Base-by-base conservation (phyloP, 2,113 vertebrate genomes). In the Malurus melanocephalus region DNA sequence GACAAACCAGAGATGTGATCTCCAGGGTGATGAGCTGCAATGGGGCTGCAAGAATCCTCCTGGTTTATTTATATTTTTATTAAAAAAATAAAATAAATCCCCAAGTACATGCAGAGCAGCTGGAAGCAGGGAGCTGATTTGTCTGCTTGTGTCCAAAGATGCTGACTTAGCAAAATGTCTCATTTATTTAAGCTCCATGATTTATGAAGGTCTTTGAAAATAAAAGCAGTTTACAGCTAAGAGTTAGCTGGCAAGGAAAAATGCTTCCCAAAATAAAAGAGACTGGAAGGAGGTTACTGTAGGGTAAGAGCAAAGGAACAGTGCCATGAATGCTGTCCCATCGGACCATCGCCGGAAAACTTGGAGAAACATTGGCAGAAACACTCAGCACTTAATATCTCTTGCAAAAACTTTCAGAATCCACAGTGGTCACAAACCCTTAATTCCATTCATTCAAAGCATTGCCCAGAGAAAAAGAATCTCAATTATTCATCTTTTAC, bases 321-420 rank as follows among this genome's bases (percentile, higher is more conserved):
- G 64, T 3, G 38, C 43, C 49, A 62, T 8, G 7, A 75, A 49
- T 4, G 42, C 85, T 6, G 21, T 14, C 57, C 35, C 33, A 46
- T 8, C 0, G 0, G 24, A 35, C 9, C 0, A 0, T 4, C 23
- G 11, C 14, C 0, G 1, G 16, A 80, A 72, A 64, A 57, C 60
- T 64, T 10, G 33, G 27, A 55, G 35, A 62, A 88, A 66, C 5
- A 6, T 1, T 43, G 56, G 60, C 7, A 57, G 45, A 71, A 77
- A 67, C 11, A 17, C 40, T 69, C 46, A 49, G 19, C 9, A 13
- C 51, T 53, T 38, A 4, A 13, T 21, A 17, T 10, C 45, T 28
- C 65, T 21, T 67, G 51, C 33, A 80, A 65, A 77, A 32, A 14
- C 35, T 23, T 64, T 48, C 32, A 65, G 32, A 11, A 35, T 52